Evolutionary conservation across 92 coral and sea anemone genomes (phyloP).

Genomic region (Pocillopora grandis): DNA sequence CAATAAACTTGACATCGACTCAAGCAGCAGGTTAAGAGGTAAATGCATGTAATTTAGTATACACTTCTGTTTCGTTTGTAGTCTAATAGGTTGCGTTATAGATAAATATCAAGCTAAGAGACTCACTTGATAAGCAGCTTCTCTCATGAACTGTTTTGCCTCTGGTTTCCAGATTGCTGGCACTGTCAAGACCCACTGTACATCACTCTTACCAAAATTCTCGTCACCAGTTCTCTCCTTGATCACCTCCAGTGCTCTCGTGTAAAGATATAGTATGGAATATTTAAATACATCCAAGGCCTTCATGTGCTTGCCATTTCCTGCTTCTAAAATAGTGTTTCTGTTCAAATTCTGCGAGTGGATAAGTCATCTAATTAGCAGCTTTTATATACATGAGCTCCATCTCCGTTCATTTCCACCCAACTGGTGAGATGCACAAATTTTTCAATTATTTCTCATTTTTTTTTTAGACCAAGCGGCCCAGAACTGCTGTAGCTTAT

Average conservation of each 20-base stretch:
- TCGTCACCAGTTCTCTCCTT: constrained; percentile 26
- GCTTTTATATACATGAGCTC: background rate
- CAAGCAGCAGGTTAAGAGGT: no score
- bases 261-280: constrained; percentile 45
- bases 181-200: constrained; percentile 73
- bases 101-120: background rate
- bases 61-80: no score
- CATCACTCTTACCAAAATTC: constrained; percentile 20
- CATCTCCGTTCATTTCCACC: background rate
- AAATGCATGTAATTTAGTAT: no score
- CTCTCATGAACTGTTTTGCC: constrained; percentile 66
- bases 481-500: no score
- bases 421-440: background rate
- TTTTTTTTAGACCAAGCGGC: no score
- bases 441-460: no score
- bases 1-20: background rate
- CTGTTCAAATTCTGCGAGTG: constrained; percentile 39
- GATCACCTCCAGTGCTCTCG: constrained; percentile 54
- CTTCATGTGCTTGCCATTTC: constrained; percentile 43
- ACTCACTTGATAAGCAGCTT: constrained; percentile 57
- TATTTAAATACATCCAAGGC: constrained; percentile 56
- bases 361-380: background rate
- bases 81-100: no score
- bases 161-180: constrained; percentile 76
- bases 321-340: constrained; percentile 48